Conservation (phyloP, 2,888 invertebrate species). For the Lepidocyrtinus sp. region DNA sequence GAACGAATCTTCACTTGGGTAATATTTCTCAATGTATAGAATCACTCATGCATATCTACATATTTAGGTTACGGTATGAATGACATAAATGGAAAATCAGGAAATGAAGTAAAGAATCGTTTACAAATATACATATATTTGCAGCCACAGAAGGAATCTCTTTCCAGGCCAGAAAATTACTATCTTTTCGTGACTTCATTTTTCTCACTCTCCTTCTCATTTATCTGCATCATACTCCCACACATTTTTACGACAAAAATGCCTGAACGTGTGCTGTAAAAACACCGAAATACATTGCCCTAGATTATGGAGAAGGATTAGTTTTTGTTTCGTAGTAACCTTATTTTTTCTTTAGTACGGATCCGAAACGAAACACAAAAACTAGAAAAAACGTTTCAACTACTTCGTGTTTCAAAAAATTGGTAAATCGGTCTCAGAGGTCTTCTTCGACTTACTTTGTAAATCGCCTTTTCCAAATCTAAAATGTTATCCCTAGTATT, state of each 20-base stretch:
- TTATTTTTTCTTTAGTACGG: background rate
- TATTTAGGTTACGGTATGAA: constrained; percentile 1
- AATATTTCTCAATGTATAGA: too few relatives aligned
- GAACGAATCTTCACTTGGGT: too few relatives aligned
- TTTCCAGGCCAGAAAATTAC: background rate
- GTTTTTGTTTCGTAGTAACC: constrained; percentile 6
- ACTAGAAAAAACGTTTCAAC: background rate
- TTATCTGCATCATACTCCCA: constrained; percentile 10
- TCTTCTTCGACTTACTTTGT: background rate
- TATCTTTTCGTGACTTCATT: constrained; percentile 13
- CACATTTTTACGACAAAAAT: background rate
- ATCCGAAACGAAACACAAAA: background rate
- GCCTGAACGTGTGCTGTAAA: background rate
- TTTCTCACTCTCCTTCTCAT: too few relatives aligned
- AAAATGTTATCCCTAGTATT: background rate
- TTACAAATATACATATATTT: background rate
- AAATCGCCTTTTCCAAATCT: background rate
- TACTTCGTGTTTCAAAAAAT: background rate
- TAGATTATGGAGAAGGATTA: constrained; percentile 10
- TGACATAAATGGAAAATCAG: constrained; percentile 6
- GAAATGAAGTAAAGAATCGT: background rate
- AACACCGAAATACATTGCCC: background rate
- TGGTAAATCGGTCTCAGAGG: constrained; percentile 15
- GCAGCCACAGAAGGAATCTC: background rate
- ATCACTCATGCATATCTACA: background rate